Percentiles rank a stretch among this genome's conserved stretches.
These are phyloP conservation scores for Epistrophe grossulariae DNA, from an alignment of 2,888 invertebrate species.

Conservation along the genomic window DNA sequence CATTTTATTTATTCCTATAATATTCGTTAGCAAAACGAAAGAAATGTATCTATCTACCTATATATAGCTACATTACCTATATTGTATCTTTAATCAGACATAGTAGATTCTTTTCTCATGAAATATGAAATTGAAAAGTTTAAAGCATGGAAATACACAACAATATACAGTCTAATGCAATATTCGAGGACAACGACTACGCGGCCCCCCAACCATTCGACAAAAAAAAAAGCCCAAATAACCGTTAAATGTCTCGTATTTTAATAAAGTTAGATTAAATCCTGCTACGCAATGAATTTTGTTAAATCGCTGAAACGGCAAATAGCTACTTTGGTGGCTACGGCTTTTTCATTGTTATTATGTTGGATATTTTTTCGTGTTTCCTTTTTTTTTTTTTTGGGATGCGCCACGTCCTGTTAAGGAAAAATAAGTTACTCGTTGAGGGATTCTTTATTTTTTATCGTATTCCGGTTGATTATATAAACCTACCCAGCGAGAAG, in stretches of 20 bases:
- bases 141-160: slow-evolving; percentile 7
- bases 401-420: slow-evolving; percentile 10
- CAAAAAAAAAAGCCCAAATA: slow-evolving; percentile 52
- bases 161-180: neutral
- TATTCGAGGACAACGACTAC: neutral
- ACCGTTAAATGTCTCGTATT: slow-evolving; percentile 76
- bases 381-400: neutral
- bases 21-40: neutral
- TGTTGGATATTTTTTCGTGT: slow-evolving; percentile 21
- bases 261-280: slow-evolving; percentile 76
- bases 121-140: slow-evolving; percentile 50
- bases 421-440: slow-evolving; percentile 19
- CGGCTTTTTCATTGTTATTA: slow-evolving; percentile 66
- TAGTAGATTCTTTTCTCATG: slow-evolving; percentile 30
- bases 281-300: slow-evolving; percentile 65
- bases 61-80: neutral
- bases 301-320: slow-evolving; percentile 69
- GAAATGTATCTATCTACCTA: neutral
- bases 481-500: slow-evolving; percentile 33
- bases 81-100: slow-evolving; percentile 60
- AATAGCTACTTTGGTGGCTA: slow-evolving; percentile 46
- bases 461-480: slow-evolving; percentile 66
- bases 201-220: slow-evolving; percentile 19
- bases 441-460: slow-evolving; percentile 45
- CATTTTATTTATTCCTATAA: neutral